Evolutionary conservation across 2,113 vertebrate species (phyloP).

Genomic region (Phrynocephalus versicolor): DNA sequence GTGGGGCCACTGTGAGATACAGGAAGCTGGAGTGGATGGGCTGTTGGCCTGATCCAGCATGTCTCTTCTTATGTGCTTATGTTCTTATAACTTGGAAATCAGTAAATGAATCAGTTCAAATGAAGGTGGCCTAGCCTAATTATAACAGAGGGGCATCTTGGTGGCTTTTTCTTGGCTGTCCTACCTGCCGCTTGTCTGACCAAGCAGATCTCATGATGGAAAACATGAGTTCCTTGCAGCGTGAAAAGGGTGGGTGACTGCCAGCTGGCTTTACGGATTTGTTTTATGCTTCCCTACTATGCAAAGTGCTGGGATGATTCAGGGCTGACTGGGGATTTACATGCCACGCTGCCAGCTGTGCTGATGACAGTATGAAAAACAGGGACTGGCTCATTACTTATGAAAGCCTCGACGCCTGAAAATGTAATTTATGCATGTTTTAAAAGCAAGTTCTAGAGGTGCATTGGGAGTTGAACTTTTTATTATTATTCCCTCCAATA

Average conservation of each 20-base stretch:
- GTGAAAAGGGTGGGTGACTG: conserved; percentile 25
- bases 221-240: conserved; percentile 10
- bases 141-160: conserved; percentile 17
- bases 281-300: conserved; percentile 23
- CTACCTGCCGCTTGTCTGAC: background rate
- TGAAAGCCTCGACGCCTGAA: background rate
- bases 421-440: background rate
- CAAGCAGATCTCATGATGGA: conserved; percentile 24
- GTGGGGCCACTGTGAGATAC: too few species aligned
- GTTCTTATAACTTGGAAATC: too few species aligned
- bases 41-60: too few species aligned
- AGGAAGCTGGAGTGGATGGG: too few species aligned
- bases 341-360: background rate
- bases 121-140: background rate
- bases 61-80: too few species aligned
- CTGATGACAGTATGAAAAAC: background rate
- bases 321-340: conserved; percentile 34
- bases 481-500: background rate
- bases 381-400: background rate
- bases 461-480: background rate
- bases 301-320: conserved; percentile 36
- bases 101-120: conserved; percentile 27
- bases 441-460: background rate
- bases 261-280: conserved; percentile 34
- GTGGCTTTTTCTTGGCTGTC: conserved; percentile 1